Percentiles rank a stretch among this genome's conserved stretches.
Conservation (phyloP, 2,113 vertebrate species). For the Setophaga coronata region DNA sequence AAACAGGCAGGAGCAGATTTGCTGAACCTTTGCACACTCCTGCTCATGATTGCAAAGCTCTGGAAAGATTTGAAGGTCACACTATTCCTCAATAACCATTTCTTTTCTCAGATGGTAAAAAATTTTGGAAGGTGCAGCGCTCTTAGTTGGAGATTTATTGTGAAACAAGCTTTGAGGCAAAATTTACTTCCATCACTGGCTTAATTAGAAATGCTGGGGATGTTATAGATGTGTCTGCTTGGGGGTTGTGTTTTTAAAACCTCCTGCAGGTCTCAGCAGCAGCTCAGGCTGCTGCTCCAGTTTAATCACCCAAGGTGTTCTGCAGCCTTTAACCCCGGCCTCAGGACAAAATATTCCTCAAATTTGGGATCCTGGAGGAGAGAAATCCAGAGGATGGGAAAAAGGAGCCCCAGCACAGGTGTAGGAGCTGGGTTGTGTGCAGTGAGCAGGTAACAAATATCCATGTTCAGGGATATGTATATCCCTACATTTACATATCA, state of each 20-base stretch:
- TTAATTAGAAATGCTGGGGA: conserved; percentile 40
- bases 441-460: background rate
- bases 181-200: conserved; percentile 27
- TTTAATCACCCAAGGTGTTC: background rate
- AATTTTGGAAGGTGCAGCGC: background rate
- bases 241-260: background rate
- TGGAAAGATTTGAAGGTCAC: conserved; percentile 24
- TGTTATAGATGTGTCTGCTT: background rate
- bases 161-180: background rate
- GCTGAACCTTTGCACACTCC: background rate
- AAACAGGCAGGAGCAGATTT: background rate
- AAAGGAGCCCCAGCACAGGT: background rate
- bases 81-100: background rate
- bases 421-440: background rate
- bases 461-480: background rate
- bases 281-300: background rate
- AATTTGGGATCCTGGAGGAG: background rate
- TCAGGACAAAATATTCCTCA: rapidly evolving
- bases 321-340: background rate
- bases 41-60: background rate
- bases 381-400: background rate
- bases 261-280: background rate
- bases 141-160: background rate
- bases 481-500: background rate
- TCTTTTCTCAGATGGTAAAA: background rate